Evolutionary conservation across 1,140 invertebrate genomes (phyloP), one percentile per base, ranked within the genome.

Genomic region (Schlechtendalia chinensis): DNA sequence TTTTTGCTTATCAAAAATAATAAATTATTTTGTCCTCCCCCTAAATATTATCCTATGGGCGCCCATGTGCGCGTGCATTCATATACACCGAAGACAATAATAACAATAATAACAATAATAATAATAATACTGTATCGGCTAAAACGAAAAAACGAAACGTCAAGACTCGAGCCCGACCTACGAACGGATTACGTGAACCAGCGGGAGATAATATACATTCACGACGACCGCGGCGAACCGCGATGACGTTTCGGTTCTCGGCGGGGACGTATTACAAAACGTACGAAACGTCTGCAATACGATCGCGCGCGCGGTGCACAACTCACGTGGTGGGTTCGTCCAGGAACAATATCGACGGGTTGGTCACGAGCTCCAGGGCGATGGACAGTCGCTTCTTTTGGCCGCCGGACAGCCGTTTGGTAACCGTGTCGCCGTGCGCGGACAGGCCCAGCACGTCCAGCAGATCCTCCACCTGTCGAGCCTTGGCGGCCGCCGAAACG

Each of bases 301-400:
- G n/a, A n/a, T n/a, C n/a, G n/a, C n/a, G n/a, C n/a, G n/a, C n/a
- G n/a, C n/a, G n/a, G n/a, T n/a, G n/a, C n/a, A n/a, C n/a, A n/a
- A 72, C 82, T 86, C 84, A 92, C 91, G 91, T 92, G 5, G 92
- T 93, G 24, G 92, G 92, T 83, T 93, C 92, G 84, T 93, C 92
- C 71, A 93, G 90, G 84, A 93, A 92, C 88, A 93, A 91, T 83
- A 93, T 88, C 83, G 91, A 91, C 79, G 92, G 92, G 85, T 93
- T 93, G 84, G 90, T 92, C 61, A 92, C 84, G 24, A 89, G 85
- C 83, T 89, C 88, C 58, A 91, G 85, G 6, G 91, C 92, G 50
- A 93, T 91, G 56, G 91, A 90, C n/a, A 93, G 86, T 65, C 92
- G 86, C 83, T 93, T 93, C 82, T 91, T 88, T 82, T 93, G 91